Evolutionary conservation across 2,797 vertebrate genomes (phyloP).

Genomic region (Columba guinea): DNA sequence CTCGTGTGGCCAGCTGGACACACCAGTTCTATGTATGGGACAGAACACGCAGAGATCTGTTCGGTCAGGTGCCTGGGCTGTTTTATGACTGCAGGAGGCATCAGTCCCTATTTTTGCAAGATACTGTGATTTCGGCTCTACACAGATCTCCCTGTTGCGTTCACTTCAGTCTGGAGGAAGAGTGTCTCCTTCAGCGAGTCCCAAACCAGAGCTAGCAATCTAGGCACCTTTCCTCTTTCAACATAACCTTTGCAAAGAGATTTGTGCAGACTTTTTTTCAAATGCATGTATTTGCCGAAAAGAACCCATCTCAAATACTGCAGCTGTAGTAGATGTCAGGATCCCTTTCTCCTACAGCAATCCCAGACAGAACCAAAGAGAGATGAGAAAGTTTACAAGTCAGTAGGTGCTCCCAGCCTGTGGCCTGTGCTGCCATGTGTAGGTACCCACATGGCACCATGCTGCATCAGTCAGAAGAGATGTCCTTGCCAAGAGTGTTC

Average conservation of each 20-base stretch:
- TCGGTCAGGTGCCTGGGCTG: neutral
- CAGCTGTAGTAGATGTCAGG: neutral
- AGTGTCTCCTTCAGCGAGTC: neutral
- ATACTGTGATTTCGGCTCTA: neutral
- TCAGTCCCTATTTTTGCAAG: neutral
- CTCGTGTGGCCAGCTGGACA: neutral
- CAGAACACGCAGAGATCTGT: neutral
- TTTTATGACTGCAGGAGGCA: neutral
- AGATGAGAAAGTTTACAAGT: neutral
- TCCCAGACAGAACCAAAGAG: neutral
- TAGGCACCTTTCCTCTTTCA: neutral
- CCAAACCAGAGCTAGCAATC: neutral
- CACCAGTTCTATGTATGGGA: neutral
- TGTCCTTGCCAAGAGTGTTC: neutral
- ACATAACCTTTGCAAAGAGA: neutral
- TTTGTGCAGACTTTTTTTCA: neutral
- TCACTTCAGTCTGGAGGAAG: neutral
- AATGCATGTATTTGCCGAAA: neutral
- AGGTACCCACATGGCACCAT: neutral
- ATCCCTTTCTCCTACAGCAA: neutral
- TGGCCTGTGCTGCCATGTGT: accelerated
- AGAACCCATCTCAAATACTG: neutral
- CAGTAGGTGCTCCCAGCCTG: neutral
- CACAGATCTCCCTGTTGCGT: neutral
- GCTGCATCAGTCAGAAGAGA: neutral